Conservation (phyloP, 2,113 vertebrate species). For the Embiotoca jacksoni region DNA sequence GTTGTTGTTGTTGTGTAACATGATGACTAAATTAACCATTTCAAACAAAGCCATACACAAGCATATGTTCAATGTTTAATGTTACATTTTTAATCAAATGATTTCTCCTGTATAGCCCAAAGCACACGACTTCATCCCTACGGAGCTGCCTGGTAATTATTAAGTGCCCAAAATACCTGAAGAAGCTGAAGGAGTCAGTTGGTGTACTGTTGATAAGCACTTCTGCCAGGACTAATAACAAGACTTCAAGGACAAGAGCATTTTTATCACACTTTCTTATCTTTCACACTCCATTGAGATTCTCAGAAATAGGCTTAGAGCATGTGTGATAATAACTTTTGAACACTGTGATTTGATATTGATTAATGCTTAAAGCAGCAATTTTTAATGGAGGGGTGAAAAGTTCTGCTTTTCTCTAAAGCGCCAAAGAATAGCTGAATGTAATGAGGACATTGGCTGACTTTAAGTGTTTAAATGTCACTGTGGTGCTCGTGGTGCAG, state of each 20-base stretch:
- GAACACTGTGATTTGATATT: slow-evolving; percentile 37
- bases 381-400: background rate
- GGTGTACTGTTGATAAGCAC: slow-evolving; percentile 12
- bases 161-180: slow-evolving; percentile 40
- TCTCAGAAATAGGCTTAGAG: slow-evolving; percentile 21
- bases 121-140: background rate
- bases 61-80: slow-evolving; percentile 1
- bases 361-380: slow-evolving; percentile 38
- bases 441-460: background rate
- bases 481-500: slow-evolving; percentile 28
- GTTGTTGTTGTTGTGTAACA: slow-evolving; percentile 21
- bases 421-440: slow-evolving; percentile 9
- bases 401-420: slow-evolving; percentile 3
- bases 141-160: slow-evolving; percentile 31
- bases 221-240: slow-evolving; percentile 33
- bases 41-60: slow-evolving; percentile 5
- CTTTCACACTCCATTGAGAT: slow-evolving; percentile 23
- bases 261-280: slow-evolving; percentile 25
- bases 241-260: slow-evolving; percentile 73
- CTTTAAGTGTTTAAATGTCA: slow-evolving; percentile 47
- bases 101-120: background rate
- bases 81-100: slow-evolving; percentile 31
- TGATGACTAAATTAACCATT: slow-evolving; percentile 13
- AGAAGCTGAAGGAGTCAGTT: slow-evolving; percentile 13
- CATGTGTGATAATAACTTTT: slow-evolving; percentile 1